A percentile compares a stretch with the other conserved stretches of the same genome.
These are phyloP conservation scores for Enoplolaimus lenunculus DNA, from an alignment of 2,888 invertebrate species.

Conservation along the genomic window DNA sequence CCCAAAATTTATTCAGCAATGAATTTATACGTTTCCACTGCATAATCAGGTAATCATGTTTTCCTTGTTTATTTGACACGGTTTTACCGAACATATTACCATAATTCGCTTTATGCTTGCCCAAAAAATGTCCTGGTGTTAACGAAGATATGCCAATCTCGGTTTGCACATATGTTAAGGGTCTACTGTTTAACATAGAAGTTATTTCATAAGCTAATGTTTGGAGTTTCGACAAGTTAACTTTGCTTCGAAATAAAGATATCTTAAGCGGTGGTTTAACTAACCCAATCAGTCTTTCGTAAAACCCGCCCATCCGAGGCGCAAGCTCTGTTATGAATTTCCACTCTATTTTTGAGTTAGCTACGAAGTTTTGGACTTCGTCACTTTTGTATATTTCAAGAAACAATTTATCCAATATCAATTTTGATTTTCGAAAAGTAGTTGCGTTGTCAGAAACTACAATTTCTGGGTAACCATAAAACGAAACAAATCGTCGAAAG, in stretches of 20 bases:
- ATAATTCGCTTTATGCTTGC: too few species aligned
- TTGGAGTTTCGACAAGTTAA: not conserved
- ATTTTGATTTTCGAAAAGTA: not conserved
- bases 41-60: too few species aligned
- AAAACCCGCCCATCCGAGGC: slow-evolving; percentile 8
- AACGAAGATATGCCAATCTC: too few species aligned
- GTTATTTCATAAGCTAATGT: not conserved
- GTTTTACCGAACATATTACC: too few species aligned
- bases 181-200: not conserved
- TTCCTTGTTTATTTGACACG: too few species aligned
- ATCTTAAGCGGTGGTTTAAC: slow-evolving; percentile 1
- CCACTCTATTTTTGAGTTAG: not conserved
- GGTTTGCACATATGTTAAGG: not conserved
- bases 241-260: not conserved
- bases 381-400: not conserved
- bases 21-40: too few species aligned
- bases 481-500: not conserved
- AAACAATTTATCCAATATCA: not conserved
- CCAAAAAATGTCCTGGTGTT: too few species aligned
- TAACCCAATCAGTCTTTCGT: not conserved
- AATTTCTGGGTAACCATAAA: not conserved
- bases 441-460: slow-evolving; percentile 6
- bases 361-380: not conserved
- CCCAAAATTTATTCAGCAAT: too few species aligned
- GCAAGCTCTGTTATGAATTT: slow-evolving; percentile 3